Evolutionary conservation across 1,140 invertebrate genomes (phyloP), one percentile per base, ranked within the genome.

Genomic region (Leguminivora glycinivorella): DNA sequence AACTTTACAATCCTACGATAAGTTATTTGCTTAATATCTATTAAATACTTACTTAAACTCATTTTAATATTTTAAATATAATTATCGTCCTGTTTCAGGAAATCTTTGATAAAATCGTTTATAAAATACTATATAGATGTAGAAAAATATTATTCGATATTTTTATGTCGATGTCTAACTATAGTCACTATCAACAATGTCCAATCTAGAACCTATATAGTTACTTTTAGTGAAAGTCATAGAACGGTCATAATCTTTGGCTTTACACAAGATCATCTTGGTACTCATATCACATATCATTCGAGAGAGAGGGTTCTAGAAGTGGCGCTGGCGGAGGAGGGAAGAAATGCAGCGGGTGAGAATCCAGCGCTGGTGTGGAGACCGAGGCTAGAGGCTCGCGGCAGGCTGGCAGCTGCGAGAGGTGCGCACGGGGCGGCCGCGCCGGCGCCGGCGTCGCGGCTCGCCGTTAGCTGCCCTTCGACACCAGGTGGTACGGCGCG

Each of bases 201-300:
- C 19, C 47, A 52, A 52, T 73, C 68, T 67, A 47, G 17, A 66
- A 31, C 52, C 68, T 52, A 68, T 52, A 68, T 47, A 25, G 26
- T 67, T 26, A 58, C 34, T 34, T 63, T 68, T 12, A n/a, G n/a
- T 66, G 56, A 68, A 47, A 24, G 31, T 70, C 56, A 31, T 60
- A 60, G 19, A 40, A 70, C 29, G 17, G 24, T 31, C 25, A 70
- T 70, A 24, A 31, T 47, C 74, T 73, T 79, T 77, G 75, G 76
- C 70, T 72, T 89, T 87, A 89, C 75, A 89, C 87, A 67, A 87
- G 74, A 78, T 89, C 85, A 25, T 89, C 84, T 81, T 89, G 84
- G 47, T 79, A 77, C 67, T 79, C 79, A 73, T 89, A 89, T 89
- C 87, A 89, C 71, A 89, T 85, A 70, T 78, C 75, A 6, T 76